These are phyloP conservation scores for Eulemur albifrons DNA, from an alignment of 2,797 vertebrate species.

Conservation along the genomic window DNA sequence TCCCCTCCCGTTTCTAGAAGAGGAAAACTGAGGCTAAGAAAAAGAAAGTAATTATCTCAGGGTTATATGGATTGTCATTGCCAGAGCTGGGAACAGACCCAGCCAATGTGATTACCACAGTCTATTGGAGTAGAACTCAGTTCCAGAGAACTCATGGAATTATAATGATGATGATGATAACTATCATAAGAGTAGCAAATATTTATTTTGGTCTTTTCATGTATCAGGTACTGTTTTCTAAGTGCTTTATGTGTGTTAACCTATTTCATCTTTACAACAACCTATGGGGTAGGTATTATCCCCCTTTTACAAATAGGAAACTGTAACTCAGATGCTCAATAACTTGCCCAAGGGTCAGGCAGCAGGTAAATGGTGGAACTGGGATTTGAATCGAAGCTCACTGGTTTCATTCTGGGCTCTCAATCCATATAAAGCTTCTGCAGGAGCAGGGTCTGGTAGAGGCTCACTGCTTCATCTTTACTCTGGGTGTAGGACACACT, in stretches of 20 bases:
- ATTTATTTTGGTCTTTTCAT: neutral
- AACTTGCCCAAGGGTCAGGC: neutral
- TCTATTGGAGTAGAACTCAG: neutral
- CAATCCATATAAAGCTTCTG: neutral
- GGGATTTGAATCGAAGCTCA: neutral
- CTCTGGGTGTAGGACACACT: slow-evolving; percentile 90
- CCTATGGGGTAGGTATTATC: neutral
- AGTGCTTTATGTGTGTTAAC: neutral
- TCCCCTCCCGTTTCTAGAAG: neutral
- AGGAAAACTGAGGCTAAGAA: slow-evolving; percentile 7
- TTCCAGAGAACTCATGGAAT: neutral
- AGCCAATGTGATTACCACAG: neutral
- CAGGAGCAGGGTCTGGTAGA: slow-evolving; percentile 15
- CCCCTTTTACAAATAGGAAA: neutral
- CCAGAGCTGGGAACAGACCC: neutral
- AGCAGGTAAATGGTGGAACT: neutral
- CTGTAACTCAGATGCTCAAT: neutral
- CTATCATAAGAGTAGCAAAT: neutral
- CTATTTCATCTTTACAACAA: neutral
- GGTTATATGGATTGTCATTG: neutral
- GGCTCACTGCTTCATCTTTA: slow-evolving; percentile 60
- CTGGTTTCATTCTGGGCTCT: neutral
- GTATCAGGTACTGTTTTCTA: neutral
- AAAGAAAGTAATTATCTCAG: slow-evolving; percentile 6
- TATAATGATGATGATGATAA: neutral